Conservation (phyloP, 2,113 vertebrate species). For the Myotis brandtii region DNA sequence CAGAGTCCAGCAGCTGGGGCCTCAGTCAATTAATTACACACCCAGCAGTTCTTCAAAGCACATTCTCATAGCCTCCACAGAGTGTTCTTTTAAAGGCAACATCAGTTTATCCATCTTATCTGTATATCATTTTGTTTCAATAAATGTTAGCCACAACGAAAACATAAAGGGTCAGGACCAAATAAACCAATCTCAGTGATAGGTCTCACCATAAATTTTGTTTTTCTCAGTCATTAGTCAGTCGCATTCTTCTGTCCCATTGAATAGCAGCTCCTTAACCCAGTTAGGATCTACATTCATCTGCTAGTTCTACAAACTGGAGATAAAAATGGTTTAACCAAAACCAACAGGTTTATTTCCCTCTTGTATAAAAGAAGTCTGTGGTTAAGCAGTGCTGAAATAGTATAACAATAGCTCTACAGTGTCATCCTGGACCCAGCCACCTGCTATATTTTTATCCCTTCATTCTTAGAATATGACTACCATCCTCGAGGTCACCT, state of each 20-base stretch:
- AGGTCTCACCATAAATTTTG: slow-evolving; percentile 18
- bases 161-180: slow-evolving; percentile 31
- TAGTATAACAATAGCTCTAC: not conserved
- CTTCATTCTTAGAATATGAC: slow-evolving; percentile 11
- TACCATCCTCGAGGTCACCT: not conserved
- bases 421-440: not conserved
- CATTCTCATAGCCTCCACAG: not conserved
- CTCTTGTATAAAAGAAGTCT: not conserved
- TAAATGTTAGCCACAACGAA: slow-evolving; percentile 8
- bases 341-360: not conserved
- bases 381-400: not conserved
- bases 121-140: slow-evolving; percentile 29
- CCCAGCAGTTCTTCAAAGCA: not conserved
- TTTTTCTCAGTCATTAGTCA: slow-evolving; percentile 40
- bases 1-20: not conserved
- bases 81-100: not conserved
- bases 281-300: not conserved
- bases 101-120: slow-evolving; percentile 6
- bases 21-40: not conserved
- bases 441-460: not conserved
- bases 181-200: slow-evolving; percentile 18
- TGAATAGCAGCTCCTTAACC: slow-evolving; percentile 20
- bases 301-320: not conserved
- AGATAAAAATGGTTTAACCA: slow-evolving; percentile 21
- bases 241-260: not conserved